These are phyloP conservation scores for Muschampia staudingeri DNA, from an alignment of 2,888 invertebrate genomes.

Conservation along the genomic window DNA sequence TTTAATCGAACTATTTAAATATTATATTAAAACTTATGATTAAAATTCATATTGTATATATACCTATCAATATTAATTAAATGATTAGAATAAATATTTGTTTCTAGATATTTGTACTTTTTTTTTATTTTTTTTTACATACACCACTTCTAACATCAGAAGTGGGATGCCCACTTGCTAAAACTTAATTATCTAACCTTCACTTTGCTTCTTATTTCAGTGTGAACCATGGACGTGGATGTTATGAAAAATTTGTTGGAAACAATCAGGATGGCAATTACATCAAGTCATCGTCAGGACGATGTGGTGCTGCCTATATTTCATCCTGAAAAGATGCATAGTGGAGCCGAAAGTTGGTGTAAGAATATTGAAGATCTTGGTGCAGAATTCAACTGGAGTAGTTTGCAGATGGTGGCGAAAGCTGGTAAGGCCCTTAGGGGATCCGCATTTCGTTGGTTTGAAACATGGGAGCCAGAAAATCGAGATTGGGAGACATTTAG, in stretches of 20 bases:
- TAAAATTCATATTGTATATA: neutral
- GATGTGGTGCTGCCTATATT: conserved; percentile 36
- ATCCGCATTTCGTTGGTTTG: conserved; percentile 13
- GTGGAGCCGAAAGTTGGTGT: conserved; percentile 34
- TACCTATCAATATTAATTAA: neutral
- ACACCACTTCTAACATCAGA: conserved; percentile 13
- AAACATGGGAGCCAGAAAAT: conserved; percentile 25
- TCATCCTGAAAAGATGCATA: conserved; percentile 30
- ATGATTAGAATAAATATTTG: neutral
- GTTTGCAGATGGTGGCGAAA: conserved; percentile 28
- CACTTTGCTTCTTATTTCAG: neutral
- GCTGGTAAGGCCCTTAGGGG: conserved; percentile 27
- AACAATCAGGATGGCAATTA: conserved; percentile 25
- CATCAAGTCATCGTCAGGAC: conserved; percentile 31
- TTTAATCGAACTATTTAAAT: neutral
- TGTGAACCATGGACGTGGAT: conserved; percentile 22
- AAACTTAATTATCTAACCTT: conserved; percentile 20
- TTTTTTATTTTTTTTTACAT: neutral
- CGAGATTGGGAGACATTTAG: conserved; percentile 17
- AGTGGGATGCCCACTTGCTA: conserved; percentile 24
- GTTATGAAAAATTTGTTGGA: conserved; percentile 36
- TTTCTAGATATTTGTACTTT: too few relatives aligned
- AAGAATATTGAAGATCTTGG: conserved; percentile 39
- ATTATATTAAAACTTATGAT: neutral
- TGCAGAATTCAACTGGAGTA: conserved; percentile 33